Base-by-base conservation (phyloP, 2,888 invertebrate genomes). In the Tolmerus cingulatus region DNA sequence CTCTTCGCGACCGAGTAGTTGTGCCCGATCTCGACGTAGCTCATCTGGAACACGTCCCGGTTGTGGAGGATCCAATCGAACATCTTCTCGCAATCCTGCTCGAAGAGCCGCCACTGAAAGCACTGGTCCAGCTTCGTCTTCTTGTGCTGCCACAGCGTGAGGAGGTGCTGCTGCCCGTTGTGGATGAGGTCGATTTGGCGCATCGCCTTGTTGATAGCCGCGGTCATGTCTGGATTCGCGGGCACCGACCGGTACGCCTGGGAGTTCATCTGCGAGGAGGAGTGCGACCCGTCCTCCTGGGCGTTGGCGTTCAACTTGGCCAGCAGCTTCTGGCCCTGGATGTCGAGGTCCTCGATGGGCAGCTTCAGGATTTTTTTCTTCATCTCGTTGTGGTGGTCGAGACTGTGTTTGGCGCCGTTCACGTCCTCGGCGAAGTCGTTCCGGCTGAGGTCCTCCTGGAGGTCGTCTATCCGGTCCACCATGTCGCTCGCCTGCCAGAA, bases 41-140 rank as follows among this genome's bases (percentile, higher is more conserved):
- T 98, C 90, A 97, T 95, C 89, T 99, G 95, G 93, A 99, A 99
- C 89, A 97, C 96, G 91, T 98, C 98, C 87, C 98, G 95, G 92
- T 98, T 98, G 92, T 98, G 98, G 90, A 97, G 96, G 89, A 99
- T 98, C 98, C 99, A 99, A 91, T 99, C 98, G 91, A 98, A 96
- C 98, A 99, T 98, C 96, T 98, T 98, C 92, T 98, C 98, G 90
- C 98, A 99, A 92, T 99, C 99, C 92, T 98, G 97, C 93, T 99
- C 99, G 91, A 99, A 98, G 78, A 99, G 95, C 82, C 98, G 94
- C 90, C 99, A 94, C 92, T 99, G 98, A 91, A 98, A 97, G 92
- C 98, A 98, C 93, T 99, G 98, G 91, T 99, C 98, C 89, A 99
- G 94, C 92, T 98, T 97, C 90, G 96, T 95, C 91, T 98, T 97